Conservation (phyloP, 2,888 invertebrate species). For the Heliconius ethilla region DNA sequence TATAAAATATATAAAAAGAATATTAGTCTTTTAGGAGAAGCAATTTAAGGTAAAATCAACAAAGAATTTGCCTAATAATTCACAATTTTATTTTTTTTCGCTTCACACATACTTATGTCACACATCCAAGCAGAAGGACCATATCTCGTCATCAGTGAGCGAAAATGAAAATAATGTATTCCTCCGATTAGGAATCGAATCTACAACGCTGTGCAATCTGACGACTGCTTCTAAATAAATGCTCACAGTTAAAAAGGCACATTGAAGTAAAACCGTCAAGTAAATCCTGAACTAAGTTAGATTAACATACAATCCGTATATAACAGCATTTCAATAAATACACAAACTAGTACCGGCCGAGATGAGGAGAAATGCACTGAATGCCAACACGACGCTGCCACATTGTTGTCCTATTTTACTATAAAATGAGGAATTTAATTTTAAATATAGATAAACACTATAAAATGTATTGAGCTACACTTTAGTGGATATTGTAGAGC, state of each 20-base stretch:
- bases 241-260: not conserved
- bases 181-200: no score
- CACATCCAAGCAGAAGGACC: no score
- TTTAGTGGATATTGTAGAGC: no score
- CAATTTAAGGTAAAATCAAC: no score
- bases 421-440: not conserved
- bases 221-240: not conserved
- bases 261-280: slow-evolving; percentile 3
- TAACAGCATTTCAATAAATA: slow-evolving; percentile 53
- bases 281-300: slow-evolving; percentile 40
- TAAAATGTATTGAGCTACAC: no score
- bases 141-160: not conserved
- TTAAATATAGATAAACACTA: not conserved
- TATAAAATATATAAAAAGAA: no score
- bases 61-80: no score
- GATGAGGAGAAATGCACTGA: slow-evolving; percentile 54
- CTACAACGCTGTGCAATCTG: no score
- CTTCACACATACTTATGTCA: no score
- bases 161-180: not conserved
- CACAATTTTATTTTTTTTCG: no score
- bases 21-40: no score
- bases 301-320: slow-evolving; percentile 61
- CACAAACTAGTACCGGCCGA: slow-evolving; percentile 44
- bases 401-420: slow-evolving; percentile 38
- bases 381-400: slow-evolving; percentile 47